A percentile compares a stretch with the other conserved stretches of the same genome.
These are phyloP conservation scores for Virgularia gustaviana DNA, from an alignment of 92 coral and sea anemone genomes.

Conservation along the genomic window DNA sequence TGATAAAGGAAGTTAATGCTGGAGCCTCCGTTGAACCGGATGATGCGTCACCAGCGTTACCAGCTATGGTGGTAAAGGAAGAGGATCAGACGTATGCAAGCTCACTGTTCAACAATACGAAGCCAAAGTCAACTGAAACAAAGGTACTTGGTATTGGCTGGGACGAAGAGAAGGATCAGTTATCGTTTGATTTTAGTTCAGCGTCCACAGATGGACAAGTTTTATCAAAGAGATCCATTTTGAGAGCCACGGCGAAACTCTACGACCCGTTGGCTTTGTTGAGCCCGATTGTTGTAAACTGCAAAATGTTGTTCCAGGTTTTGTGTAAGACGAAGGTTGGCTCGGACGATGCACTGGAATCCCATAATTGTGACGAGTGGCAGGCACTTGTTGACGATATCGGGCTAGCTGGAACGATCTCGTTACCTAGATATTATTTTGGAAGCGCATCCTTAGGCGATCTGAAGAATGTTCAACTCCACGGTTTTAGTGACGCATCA, in stretches of 20 bases:
- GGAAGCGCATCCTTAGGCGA: slow-evolving; percentile 7
- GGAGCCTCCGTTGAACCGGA: neutral
- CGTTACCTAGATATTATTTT: slow-evolving; percentile 41
- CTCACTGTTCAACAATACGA: slow-evolving; percentile 30
- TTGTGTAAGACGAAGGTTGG: slow-evolving; percentile 36
- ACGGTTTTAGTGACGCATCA: slow-evolving; percentile 62
- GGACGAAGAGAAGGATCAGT: slow-evolving; percentile 29
- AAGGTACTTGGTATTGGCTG: slow-evolving; percentile 39
- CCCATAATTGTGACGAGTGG: slow-evolving; percentile 36
- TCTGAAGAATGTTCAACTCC: slow-evolving; percentile 26
- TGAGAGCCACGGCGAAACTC: slow-evolving; percentile 45
- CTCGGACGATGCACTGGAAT: slow-evolving; percentile 48
- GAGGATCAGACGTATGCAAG: slow-evolving; percentile 35
- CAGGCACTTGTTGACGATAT: slow-evolving; percentile 31
- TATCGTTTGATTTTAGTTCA: slow-evolving; percentile 19
- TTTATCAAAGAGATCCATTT: slow-evolving; percentile 26
- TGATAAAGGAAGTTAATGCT: slow-evolving; percentile 30
- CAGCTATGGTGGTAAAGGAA: slow-evolving; percentile 3
- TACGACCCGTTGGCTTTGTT: slow-evolving; percentile 56
- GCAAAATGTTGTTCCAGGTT: slow-evolving; percentile 53
- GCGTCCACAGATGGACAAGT: neutral
- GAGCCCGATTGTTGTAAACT: slow-evolving; percentile 39
- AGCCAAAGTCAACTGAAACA: slow-evolving; percentile 5
- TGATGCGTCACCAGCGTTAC: no score
- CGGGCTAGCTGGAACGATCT: slow-evolving; percentile 4